Evolutionary conservation across 2,113 vertebrate species (phyloP), one percentile per base, ranked within the genome.

Genomic region (Lepidothrix coronata): DNA sequence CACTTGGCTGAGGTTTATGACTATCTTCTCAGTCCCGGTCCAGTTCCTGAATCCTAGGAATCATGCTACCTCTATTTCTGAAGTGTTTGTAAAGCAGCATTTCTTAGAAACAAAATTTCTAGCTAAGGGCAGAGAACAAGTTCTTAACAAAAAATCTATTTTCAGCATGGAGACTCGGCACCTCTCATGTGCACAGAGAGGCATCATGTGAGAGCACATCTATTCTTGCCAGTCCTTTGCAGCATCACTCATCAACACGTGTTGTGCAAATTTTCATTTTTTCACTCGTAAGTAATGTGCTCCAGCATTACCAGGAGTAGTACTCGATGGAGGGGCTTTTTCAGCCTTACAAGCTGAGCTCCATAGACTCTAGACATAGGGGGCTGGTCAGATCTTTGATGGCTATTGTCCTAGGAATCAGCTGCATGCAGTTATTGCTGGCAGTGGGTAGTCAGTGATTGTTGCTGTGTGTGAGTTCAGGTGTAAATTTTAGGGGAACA

Each of bases 161-260:
- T 85, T 66, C 30, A 24, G 23, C 0, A 0, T 46, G 61, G 41
- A 78, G 61, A 31, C 27, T 82, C 0, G 0, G 33, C 51, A 70
- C 41, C 49, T 43, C 44, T 77, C 6, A 1, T 14, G 18, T 54
- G 57, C 51, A 15, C 5, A 39, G 30, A 79, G 43, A 28, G 79
- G 58, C 41, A 70, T 39, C 71, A 39, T 57, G 46, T 85, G 71
- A 75, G 8, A 71, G 37, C 21, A 67, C 4, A 10, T 41, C 57
- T 89, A 54, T 86, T 37, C 76, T 41, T 76, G 67, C 31, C 52
- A 67, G 58, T n/a, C 35, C 43, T 57, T 76, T 27, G 52, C 67
- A 44, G 24, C 27, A 44, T 23, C 37, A 19, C 58, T 89, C 72
- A 58, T 25, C 43, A 57, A 12, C 37, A 75, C 0, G 1, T 19